phyloP scores from a whole-genome alignment of 37 sponge, comb jelly and placozoan species.

The Ephydatia muelleri region DNA sequence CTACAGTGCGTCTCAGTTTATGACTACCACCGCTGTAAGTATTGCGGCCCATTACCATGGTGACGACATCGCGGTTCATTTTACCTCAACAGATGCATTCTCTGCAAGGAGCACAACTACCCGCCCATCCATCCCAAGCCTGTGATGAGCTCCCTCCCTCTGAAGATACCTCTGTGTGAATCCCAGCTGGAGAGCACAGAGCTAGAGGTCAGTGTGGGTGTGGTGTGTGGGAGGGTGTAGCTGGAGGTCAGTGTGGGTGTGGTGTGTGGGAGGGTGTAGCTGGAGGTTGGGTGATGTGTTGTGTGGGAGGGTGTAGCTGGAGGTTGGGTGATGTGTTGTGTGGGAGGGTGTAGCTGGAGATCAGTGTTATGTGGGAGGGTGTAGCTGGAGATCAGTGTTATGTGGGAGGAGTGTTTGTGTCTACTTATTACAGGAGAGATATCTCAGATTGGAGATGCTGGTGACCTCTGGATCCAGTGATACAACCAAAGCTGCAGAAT shows the following conservation, averaged over 20 bases:
- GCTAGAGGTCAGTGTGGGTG: constrained; percentile 52
- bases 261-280: neutral
- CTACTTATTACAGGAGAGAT: constrained; percentile 18
- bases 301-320: neutral
- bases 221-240: neutral
- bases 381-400: no score
- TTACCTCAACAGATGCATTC: constrained; percentile 60
- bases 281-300: no score
- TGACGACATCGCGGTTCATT: no score
- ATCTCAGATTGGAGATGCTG: constrained; percentile 27
- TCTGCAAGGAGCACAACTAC: constrained; percentile 72
- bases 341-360: no score
- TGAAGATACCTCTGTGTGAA: constrained; percentile 78
- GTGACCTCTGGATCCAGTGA: neutral
- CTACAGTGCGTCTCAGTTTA: no score
- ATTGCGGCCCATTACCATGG: no score
- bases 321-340: neutral
- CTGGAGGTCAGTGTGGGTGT: neutral
- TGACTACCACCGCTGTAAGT: no score
- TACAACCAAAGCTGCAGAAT: neutral
- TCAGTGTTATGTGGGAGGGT: no score
- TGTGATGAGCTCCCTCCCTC: constrained; percentile 62
- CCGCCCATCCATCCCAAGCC: constrained; percentile 78
- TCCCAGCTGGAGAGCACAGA: constrained; percentile 50
- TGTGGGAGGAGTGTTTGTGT: neutral